A percentile compares a stretch with the other conserved stretches of the same genome.
Evolutionary conservation across 2,113 vertebrate species (phyloP).

Genomic region (Microtus oregoni): DNA sequence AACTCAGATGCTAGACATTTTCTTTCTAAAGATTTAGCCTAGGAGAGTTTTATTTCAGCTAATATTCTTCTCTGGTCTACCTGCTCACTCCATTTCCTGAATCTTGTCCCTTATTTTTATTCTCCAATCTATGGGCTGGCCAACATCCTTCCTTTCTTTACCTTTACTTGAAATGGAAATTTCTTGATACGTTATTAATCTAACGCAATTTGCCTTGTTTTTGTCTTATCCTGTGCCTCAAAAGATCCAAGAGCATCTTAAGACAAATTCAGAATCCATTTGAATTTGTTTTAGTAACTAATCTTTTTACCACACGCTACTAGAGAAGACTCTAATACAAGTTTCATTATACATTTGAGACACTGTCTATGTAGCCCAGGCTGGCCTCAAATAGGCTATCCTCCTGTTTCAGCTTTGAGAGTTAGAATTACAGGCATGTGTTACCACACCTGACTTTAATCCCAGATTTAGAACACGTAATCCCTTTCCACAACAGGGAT

Average conservation of each 20-base stretch:
- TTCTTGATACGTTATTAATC: constrained; percentile 57
- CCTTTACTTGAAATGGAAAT: constrained; percentile 55
- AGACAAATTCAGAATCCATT: constrained; percentile 34
- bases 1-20: background rate
- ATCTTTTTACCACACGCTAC: background rate
- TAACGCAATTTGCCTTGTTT: constrained; percentile 52
- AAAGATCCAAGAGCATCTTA: constrained; percentile 49
- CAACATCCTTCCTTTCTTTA: constrained; percentile 38
- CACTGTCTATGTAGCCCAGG: background rate
- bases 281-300: constrained; percentile 54
- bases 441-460: background rate
- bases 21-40: background rate
- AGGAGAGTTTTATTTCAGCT: background rate
- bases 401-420: background rate
- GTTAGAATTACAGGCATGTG: background rate
- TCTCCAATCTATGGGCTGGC: background rate
- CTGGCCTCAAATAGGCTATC: background rate
- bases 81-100: constrained; percentile 5
- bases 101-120: background rate
- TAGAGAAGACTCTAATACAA: background rate
- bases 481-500: background rate
- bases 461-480: constrained; percentile 1
- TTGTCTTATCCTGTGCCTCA: constrained; percentile 10
- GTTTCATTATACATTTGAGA: background rate
- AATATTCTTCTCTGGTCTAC: background rate